Conservation (phyloP, 1,140 invertebrate genomes). For the Chelonus insularis region DNA sequence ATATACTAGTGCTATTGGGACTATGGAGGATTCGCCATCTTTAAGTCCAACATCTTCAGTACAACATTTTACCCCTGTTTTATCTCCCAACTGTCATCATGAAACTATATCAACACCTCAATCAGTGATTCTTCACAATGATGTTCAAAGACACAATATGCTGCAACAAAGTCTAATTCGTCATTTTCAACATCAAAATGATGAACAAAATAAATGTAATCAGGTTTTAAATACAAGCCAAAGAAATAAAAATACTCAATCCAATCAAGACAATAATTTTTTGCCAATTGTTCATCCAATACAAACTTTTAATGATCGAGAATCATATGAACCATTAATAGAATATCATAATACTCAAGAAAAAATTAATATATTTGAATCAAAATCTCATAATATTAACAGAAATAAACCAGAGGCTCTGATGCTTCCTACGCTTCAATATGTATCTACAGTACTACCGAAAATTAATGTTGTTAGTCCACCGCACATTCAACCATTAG, state of each 20-base stretch:
- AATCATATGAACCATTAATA: slow-evolving; percentile 30
- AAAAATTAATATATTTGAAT: slow-evolving; percentile 46
- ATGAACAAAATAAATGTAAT: slow-evolving; percentile 8
- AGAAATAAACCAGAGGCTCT: slow-evolving; percentile 35
- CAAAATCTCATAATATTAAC: slow-evolving; percentile 30
- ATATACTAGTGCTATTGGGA: slow-evolving; percentile 51
- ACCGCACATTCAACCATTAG: slow-evolving; percentile 26
- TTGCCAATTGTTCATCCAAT: neutral
- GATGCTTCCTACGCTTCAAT: slow-evolving; percentile 25
- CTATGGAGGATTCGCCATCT: slow-evolving; percentile 31
- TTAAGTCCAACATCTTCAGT: slow-evolving; percentile 16
- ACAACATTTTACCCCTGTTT: slow-evolving; percentile 9
- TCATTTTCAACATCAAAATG: slow-evolving; percentile 38
- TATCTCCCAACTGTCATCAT: neutral
- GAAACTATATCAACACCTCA: neutral
- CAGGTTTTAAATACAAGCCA: neutral
- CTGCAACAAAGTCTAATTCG: slow-evolving; percentile 49
- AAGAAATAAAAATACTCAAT: neutral
- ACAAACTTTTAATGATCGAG: too few species aligned
- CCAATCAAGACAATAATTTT: neutral
- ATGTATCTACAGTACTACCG: slow-evolving; percentile 17
- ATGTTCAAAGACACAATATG: slow-evolving; percentile 53
- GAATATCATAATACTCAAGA: slow-evolving; percentile 42
- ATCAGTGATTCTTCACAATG: slow-evolving; percentile 28
- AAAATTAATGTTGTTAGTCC: slow-evolving; percentile 36